Evolutionary conservation across 2,888 invertebrate species (phyloP).

Genomic region (Tillus elongatus): DNA sequence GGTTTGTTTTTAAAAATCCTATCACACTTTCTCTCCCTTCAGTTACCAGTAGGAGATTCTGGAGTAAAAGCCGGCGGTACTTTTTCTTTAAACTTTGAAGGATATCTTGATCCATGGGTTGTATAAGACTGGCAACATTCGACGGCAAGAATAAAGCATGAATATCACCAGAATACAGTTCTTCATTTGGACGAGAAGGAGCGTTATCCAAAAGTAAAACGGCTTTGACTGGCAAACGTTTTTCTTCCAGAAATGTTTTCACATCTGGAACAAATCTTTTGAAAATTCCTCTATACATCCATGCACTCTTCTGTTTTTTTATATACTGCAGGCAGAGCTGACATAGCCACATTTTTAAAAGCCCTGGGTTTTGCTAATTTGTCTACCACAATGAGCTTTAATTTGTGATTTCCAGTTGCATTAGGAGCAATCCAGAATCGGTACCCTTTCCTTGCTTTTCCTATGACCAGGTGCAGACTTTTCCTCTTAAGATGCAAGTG

Average conservation of each 20-base stretch:
- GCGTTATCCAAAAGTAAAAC: neutral
- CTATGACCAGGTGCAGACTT: neutral
- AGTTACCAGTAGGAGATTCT: no score
- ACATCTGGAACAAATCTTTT: slow-evolving; percentile 1
- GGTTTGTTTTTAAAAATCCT: no score
- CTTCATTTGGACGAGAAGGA: neutral
- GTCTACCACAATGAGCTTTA: neutral
- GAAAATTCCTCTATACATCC: neutral
- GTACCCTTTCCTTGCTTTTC: neutral
- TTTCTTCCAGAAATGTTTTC: neutral
- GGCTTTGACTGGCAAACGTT: neutral
- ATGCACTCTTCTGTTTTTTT: neutral
- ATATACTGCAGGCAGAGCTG: neutral
- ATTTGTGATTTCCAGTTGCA: neutral
- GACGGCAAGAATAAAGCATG: neutral
- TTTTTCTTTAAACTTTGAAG: neutral
- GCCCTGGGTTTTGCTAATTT: slow-evolving; percentile 1
- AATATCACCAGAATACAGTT: neutral
- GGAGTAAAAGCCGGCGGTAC: slow-evolving; percentile 8
- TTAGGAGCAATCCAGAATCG: neutral
- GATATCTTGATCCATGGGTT: slow-evolving; percentile 1
- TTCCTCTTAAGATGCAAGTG: neutral
- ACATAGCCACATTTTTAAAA: neutral
- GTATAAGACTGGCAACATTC: neutral
- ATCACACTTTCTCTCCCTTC: no score